Conservation (phyloP, 1,140 invertebrate genomes). For the Heliconius eleuchia region DNA sequence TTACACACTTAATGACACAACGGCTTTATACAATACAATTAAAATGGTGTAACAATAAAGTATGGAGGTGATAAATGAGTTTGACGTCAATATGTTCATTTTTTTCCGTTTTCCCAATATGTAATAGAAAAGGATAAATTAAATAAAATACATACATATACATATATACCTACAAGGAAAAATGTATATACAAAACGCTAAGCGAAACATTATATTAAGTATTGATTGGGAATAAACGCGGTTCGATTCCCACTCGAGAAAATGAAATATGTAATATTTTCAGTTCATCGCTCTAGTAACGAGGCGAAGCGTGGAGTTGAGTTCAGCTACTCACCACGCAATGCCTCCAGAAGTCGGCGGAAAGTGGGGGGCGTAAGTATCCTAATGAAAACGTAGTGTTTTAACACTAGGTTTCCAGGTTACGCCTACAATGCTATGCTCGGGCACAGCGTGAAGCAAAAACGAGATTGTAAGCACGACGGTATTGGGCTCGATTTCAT, state of each 20-base stretch:
- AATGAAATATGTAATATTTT: neutral
- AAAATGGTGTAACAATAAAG: slow-evolving; percentile 8
- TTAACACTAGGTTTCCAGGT: no score
- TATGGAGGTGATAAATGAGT: neutral
- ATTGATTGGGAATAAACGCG: neutral
- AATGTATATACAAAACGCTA: neutral
- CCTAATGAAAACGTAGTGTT: no score
- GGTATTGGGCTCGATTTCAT: no score
- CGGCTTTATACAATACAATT: neutral
- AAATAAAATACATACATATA: neutral
- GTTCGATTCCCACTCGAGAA: no score
- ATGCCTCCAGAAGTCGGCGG: no score
- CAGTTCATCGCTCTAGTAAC: no score
- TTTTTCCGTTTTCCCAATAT: slow-evolving; percentile 36
- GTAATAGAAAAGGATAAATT: slow-evolving; percentile 32
- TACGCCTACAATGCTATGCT: neutral
- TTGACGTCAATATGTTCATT: slow-evolving; percentile 29
- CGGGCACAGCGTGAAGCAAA: neutral
- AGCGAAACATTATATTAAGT: neutral
- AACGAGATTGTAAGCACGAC: neutral
- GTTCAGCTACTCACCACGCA: no score
- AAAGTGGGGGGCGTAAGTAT: no score
- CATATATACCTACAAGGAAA: slow-evolving; percentile 19
- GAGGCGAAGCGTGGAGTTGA: no score
- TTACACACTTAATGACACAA: neutral